phyloP scores from a whole-genome alignment of 2,113 vertebrate species.

The Pseudorasbora parva region DNA sequence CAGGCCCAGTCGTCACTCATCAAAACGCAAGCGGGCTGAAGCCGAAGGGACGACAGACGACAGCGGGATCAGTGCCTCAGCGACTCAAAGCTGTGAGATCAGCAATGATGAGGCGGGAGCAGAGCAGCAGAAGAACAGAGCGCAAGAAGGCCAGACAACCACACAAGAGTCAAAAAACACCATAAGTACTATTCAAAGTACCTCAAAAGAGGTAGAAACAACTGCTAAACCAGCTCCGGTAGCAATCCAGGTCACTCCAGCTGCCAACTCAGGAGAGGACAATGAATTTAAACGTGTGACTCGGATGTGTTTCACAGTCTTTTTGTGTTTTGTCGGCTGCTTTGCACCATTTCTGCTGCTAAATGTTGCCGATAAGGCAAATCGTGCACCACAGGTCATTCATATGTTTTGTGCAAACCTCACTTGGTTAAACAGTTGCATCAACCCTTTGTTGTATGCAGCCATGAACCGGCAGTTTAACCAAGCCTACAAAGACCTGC shows the following conservation, averaged over 20 bases:
- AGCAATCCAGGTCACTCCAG: conserved; percentile 20
- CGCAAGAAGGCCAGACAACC: neutral
- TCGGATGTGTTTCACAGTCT: conserved; percentile 85
- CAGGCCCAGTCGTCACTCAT: conserved; percentile 72
- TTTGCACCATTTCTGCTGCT: conserved; percentile 84
- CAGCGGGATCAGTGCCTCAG: conserved; percentile 74
- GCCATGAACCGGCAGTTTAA: conserved; percentile 87
- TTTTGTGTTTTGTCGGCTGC: conserved; percentile 82
- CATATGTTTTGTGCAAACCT: conserved; percentile 88
- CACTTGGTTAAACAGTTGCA: conserved; percentile 88
- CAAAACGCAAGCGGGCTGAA: conserved; percentile 57
- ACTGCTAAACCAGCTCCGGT: conserved; percentile 16
- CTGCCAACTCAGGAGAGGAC: conserved; percentile 68
- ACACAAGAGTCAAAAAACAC: neutral
- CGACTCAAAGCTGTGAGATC: conserved; percentile 68
- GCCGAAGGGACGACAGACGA: conserved; percentile 72
- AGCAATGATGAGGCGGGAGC: conserved; percentile 62
- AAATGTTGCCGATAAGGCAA: conserved; percentile 79
- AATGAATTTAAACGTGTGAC: conserved; percentile 83
- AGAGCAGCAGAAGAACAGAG: conserved; percentile 28
- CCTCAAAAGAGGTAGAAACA: neutral
- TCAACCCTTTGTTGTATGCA: conserved; percentile 86
- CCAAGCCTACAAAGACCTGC: conserved; percentile 77
- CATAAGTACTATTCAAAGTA: neutral
- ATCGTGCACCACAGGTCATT: conserved; percentile 74